Conservation (phyloP, 2,888 invertebrate genomes). For the Dastarcus helophoroides region DNA sequence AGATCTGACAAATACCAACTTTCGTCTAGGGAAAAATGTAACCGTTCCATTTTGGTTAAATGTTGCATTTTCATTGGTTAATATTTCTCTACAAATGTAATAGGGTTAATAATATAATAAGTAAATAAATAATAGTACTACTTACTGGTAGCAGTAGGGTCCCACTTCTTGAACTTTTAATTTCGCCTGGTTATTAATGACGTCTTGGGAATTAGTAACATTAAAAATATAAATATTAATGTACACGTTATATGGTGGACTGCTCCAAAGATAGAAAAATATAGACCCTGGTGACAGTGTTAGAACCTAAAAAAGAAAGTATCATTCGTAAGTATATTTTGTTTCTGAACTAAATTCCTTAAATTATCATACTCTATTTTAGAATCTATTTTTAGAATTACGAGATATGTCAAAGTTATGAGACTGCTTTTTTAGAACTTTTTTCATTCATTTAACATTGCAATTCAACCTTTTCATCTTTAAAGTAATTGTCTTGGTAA, state of each 20-base stretch:
- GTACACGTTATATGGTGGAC: constrained; percentile 54
- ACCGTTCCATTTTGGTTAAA: constrained; percentile 55
- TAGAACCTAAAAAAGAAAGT: constrained; percentile 22
- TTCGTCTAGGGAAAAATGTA: constrained; percentile 49
- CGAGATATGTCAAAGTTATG: no score
- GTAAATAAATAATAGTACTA: constrained; percentile 18
- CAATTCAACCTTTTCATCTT: no score
- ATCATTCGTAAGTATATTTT: constrained; percentile 2
- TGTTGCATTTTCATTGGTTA: constrained; percentile 54
- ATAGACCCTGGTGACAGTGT: constrained; percentile 38
- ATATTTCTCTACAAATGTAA: constrained; percentile 46
- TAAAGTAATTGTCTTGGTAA: no score
- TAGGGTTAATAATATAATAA: constrained; percentile 7
- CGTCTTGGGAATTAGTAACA: constrained; percentile 63
- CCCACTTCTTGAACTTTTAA: constrained; percentile 62
- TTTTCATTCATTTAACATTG: no score
- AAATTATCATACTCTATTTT: no score
- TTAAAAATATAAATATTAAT: constrained; percentile 64
- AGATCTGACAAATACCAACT: constrained; percentile 48
- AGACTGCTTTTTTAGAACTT: no score
- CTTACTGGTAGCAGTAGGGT: constrained; percentile 74
- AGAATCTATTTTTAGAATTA: no score
- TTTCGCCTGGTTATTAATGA: constrained; percentile 52
- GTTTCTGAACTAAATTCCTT: no score
- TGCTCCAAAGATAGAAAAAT: constrained; percentile 49